phyloP scores from a whole-genome alignment of 1,140 invertebrate species.

The Cotesia chilonis region DNA sequence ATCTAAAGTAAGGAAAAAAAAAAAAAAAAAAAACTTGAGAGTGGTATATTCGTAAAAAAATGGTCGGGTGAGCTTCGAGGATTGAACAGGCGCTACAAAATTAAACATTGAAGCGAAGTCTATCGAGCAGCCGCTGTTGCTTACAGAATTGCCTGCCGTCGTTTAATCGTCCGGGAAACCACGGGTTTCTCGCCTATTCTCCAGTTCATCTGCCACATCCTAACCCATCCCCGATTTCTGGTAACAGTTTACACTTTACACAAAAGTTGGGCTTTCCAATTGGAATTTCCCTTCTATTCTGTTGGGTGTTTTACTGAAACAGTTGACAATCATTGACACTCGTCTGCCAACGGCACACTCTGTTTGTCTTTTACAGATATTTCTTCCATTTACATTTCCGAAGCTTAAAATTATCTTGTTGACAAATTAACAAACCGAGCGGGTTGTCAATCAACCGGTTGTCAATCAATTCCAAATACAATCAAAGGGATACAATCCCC shows the following conservation, averaged over 20 bases:
- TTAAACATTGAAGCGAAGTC: not conserved
- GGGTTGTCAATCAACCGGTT: constrained; percentile 12
- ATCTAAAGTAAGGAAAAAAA: not conserved
- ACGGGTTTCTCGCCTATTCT: constrained; percentile 26
- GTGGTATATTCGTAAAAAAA: constrained; percentile 37
- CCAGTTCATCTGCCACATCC: not conserved
- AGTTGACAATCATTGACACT: constrained; percentile 2
- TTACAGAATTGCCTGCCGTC: constrained; percentile 36
- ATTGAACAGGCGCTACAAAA: constrained; percentile 21
- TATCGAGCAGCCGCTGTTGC: constrained; percentile 10
- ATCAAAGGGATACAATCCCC: constrained; percentile 5
- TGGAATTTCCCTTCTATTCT: not conserved
- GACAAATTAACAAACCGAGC: constrained; percentile 8
- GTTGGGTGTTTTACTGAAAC: not conserved
- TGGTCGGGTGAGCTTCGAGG: constrained; percentile 23
- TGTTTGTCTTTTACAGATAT: not conserved
- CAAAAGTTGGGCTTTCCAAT: not conserved
- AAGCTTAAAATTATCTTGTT: not conserved
- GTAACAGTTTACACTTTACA: no score
- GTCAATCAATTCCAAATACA: constrained; percentile 11
- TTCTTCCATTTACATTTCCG: not conserved
- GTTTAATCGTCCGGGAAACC: constrained; percentile 38
- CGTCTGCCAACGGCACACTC: not conserved
- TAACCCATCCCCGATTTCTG: not conserved
- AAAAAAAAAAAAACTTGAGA: not conserved